Base-by-base conservation (phyloP, 2,888 invertebrate species). In the Cryptocheilus praepositus region DNA sequence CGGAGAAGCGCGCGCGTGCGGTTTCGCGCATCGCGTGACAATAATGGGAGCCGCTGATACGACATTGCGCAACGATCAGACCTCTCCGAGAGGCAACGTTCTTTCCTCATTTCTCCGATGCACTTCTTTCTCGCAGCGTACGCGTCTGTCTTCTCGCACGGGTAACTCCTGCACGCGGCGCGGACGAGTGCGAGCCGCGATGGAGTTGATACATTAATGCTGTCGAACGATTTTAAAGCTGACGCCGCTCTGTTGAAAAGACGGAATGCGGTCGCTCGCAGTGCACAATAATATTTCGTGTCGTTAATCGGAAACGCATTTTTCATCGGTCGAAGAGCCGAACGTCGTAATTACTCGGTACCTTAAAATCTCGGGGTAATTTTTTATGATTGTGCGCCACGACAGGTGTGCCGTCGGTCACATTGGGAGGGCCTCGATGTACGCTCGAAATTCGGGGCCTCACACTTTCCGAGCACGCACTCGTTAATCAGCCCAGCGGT, bases 401-500 rank as follows among this genome's bases (percentile, higher is more conserved):
- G 70, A 70, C 75, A 76, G 75, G 75, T 76, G 75, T 65, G 62
- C 16, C 53, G 56, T 46, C 60, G 62, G 62, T 49, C 71, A 57
- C 68, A 66, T 56, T 75, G 68, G 71, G 71, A 64, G 71, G 75
- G 11, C n/a, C 61, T 71, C 58, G 57, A 43, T 54, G 71, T 45
- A 65, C 66, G 67, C 68, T 61, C 68, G 70, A 73, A 70, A 67
- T 68, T 72, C 61, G 61, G 59, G 62, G 54, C 67, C 76, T 75
- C 73, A 64, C 66, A 67, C 70, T 67, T 76, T 73, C 64, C 66
- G 64, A 63, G 64, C 62, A 70, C 68, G 59, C 62, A 66, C 67
- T 76, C 76, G 75, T 75, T 76, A 75, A 76, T 73, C 68, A 70
- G 63, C 56, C 70, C 65, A 63, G 63, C 28, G 59, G 67, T 62